Evolutionary conservation across 1,140 invertebrate species (phyloP).

Genomic region (Meteorus sp.): DNA sequence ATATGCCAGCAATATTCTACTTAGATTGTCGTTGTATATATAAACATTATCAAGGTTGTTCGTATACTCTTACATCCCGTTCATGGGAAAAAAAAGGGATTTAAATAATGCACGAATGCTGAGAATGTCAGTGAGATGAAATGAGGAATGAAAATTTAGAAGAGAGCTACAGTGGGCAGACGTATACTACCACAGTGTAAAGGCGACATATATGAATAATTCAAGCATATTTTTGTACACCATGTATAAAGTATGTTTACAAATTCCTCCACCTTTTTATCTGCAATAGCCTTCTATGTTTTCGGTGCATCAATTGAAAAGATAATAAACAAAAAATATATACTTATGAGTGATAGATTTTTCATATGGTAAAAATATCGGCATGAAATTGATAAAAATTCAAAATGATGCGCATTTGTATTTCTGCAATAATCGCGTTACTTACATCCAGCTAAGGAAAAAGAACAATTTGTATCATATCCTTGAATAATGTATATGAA

Average conservation of each 20-base stretch:
- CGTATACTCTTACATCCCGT: slow-evolving; percentile 14
- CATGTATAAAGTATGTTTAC: slow-evolving; percentile 44
- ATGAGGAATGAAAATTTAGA: neutral
- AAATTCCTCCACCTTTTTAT: slow-evolving; percentile 16
- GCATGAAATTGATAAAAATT: neutral
- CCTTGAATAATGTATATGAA: no score
- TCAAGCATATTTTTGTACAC: slow-evolving; percentile 50
- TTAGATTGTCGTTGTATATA: slow-evolving; percentile 9
- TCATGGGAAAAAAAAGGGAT: neutral
- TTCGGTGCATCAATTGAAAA: slow-evolving; percentile 3
- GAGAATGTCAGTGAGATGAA: neutral
- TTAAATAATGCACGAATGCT: neutral
- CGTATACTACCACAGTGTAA: slow-evolving; percentile 28
- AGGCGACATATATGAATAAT: slow-evolving; percentile 31
- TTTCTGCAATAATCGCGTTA: slow-evolving; percentile 27
- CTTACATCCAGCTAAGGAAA: slow-evolving; percentile 22
- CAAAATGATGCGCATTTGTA: slow-evolving; percentile 4
- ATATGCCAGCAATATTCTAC: slow-evolving; percentile 19
- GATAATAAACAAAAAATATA: no score
- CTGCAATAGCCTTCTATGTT: slow-evolving; percentile 13
- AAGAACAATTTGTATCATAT: slow-evolving; percentile 31
- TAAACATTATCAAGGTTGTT: slow-evolving; percentile 1
- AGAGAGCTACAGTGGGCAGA: neutral
- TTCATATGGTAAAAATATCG: neutral
- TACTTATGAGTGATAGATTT: neutral